Evolutionary conservation across 2,113 vertebrate genomes (phyloP), one percentile per base, ranked within the genome.

Genomic region (Bos javanicus): DNA sequence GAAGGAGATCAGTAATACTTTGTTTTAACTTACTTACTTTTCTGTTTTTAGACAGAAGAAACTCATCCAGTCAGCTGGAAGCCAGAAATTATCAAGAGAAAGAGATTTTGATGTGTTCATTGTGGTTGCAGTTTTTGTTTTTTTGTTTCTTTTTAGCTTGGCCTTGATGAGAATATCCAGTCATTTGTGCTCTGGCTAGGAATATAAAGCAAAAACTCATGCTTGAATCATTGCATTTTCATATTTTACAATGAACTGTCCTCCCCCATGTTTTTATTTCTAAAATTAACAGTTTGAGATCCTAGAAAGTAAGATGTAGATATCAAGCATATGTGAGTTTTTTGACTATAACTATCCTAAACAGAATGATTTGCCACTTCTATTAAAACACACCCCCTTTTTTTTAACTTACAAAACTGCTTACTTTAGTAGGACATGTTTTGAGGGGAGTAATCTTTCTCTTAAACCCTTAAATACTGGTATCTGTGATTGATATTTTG

Each of bases 41-140:
- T 89, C 98, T 39, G 60, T 92, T 62, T 99, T 92, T 92, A 99
- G 99, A 99, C 99, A 56, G 99, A 99, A 99, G 99, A 99, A 99
- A 99, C 99, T 76, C 99, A 99, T 98, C 99, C 99, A 16, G 97
- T 99, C 99, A 99, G 99, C 99, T 99, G 99, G 99, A 99, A 99
- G 98, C 99, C 99, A 98, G 99, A 99, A 99, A 99, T 99, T 98
- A 99, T 99, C 98, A 99, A 99, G 98, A 99, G 99, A 97, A 99
- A 99, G 97, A 98, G 99, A 99, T 99, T 99, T 99, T 99, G 99
- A 98, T 97, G 94, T 0, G 0, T 97, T 96, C 56, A 9, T 46
- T 25, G 50, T 81, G 87, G 71, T 9, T 83, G 91, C 52, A 39
- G 95, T 74, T 60, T 89, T 89, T 95, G 96, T 97, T 81, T 87